Conservation (phyloP, 2,113 vertebrate genomes). For the Myotis brandtii region DNA sequence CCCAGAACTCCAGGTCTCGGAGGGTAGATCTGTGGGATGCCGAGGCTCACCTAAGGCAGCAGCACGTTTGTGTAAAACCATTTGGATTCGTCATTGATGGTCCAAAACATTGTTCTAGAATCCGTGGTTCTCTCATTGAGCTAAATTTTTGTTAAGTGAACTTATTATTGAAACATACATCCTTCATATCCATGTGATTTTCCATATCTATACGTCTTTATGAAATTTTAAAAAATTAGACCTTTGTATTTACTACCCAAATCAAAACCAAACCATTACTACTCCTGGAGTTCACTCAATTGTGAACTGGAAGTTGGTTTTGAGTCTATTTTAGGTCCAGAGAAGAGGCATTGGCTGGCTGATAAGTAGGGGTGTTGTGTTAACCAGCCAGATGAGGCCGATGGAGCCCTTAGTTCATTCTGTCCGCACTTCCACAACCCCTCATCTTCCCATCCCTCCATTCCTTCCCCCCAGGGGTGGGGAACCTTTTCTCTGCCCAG, state of each 20-base stretch:
- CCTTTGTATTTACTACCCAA: background rate
- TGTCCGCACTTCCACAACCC: background rate
- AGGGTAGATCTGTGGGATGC: rapidly evolving
- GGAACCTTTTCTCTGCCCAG: too few species aligned
- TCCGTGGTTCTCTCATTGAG: background rate
- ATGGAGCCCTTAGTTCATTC: background rate
- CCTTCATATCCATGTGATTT: background rate
- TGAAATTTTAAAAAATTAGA: background rate
- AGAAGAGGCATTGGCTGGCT: background rate
- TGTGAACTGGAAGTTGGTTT: background rate
- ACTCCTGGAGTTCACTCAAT: background rate
- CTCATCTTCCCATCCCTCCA: rapidly evolving
- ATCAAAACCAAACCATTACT: background rate
- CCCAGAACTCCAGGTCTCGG: background rate
- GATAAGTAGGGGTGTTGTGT: background rate
- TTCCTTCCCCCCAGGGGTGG: too few species aligned
- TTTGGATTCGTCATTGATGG: background rate
- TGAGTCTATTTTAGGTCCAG: background rate
- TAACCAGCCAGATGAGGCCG: background rate
- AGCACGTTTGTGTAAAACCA: background rate
- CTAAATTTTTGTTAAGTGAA: background rate
- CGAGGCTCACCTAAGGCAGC: background rate
- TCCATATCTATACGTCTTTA: background rate
- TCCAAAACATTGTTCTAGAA: background rate
- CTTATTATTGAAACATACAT: background rate